A percentile compares a stretch with the other conserved stretches of the same genome.
Evolutionary conservation across 1,140 invertebrate species (phyloP).

Genomic region (Trialeurodes vaporariorum): DNA sequence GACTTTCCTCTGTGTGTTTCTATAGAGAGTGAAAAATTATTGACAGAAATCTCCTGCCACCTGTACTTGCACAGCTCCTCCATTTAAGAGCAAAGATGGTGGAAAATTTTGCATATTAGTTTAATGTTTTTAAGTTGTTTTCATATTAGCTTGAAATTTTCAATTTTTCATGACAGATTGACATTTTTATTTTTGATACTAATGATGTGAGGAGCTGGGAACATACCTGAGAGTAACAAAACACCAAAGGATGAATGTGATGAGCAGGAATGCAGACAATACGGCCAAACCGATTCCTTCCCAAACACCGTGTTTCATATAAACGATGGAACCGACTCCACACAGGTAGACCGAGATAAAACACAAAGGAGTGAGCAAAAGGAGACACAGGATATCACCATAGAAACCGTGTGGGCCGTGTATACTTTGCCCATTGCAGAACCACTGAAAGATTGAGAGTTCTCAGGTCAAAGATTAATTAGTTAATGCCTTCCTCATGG

Average conservation of each 20-base stretch:
- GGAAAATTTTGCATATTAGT: too few relatives aligned
- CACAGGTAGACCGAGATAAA: conserved; percentile 41
- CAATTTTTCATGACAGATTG: background rate
- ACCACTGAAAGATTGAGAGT: conserved; percentile 38
- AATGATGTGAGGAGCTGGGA: background rate
- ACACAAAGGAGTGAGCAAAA: conserved; percentile 42
- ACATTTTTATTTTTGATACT: background rate
- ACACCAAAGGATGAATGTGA: conserved; percentile 35
- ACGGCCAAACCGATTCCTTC: conserved; percentile 38
- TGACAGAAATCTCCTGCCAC: too few relatives aligned
- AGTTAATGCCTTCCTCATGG: too few relatives aligned
- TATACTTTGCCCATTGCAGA: conserved; percentile 29
- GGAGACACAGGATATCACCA: conserved; percentile 39
- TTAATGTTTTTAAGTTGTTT: too few relatives aligned
- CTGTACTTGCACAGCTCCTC: too few relatives aligned
- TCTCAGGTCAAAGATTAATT: too few relatives aligned
- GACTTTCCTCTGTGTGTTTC: too few relatives aligned
- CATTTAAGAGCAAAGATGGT: too few relatives aligned
- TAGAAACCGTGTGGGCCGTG: conserved; percentile 34
- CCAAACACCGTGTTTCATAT: conserved; percentile 35
- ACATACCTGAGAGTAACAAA: conserved; percentile 34
- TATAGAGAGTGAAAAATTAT: too few relatives aligned
- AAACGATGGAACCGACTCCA: conserved; percentile 35
- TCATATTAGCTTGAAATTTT: background rate
- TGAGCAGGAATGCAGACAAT: conserved; percentile 32